Evolutionary conservation across 2,797 vertebrate species (phyloP).

Genomic region (Echeneis naucrates): DNA sequence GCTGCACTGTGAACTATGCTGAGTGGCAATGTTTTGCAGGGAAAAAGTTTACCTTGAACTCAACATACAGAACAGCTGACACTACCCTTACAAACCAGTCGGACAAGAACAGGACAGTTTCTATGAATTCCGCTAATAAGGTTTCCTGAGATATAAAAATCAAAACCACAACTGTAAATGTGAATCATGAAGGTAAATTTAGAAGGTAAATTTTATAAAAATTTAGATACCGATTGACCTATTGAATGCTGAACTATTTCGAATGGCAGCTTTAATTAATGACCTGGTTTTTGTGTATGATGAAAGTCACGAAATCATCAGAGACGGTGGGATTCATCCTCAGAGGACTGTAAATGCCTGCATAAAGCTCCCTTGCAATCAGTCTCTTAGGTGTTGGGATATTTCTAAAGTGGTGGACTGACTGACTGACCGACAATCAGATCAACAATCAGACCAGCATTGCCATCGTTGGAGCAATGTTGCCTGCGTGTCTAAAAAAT

Average conservation of each 20-base stretch:
- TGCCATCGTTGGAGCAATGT: not conserved
- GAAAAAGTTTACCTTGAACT: not conserved
- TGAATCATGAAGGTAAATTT: not conserved
- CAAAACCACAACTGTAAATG: not conserved
- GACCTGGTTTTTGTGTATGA: not conserved
- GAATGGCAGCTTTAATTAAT: not conserved
- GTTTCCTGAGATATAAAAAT: not conserved
- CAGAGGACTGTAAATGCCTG: not conserved
- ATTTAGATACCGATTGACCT: not conserved
- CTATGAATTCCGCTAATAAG: not conserved
- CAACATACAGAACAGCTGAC: not conserved
- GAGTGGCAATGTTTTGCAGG: not conserved
- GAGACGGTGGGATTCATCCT: not conserved
- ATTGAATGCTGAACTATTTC: not conserved
- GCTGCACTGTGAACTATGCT: not conserved
- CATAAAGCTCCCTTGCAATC: not conserved
- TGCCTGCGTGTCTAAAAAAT: not conserved
- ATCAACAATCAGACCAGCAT: not conserved
- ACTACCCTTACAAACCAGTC: not conserved
- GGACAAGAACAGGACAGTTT: too few species aligned
- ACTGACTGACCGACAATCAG: not conserved
- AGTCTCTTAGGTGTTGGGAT: not conserved
- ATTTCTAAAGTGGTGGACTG: not conserved
- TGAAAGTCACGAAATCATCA: not conserved
- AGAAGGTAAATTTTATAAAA: too few species aligned